Conservation (phyloP, 2,797 vertebrate species). For the Tapirus indicus region DNA sequence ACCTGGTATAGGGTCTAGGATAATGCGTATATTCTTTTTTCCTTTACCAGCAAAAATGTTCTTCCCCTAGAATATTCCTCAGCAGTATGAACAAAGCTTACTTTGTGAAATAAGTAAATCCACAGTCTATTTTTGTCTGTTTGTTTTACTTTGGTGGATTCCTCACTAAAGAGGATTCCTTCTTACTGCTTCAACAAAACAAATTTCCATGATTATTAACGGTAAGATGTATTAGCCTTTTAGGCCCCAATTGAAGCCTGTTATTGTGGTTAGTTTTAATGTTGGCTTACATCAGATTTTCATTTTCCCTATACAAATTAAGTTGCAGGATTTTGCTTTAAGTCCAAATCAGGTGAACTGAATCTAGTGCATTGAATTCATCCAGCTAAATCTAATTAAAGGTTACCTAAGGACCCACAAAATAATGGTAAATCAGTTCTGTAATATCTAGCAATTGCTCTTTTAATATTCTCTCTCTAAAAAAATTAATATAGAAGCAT, state of each 20-base stretch:
- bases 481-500: background rate
- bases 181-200: background rate
- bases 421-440: background rate
- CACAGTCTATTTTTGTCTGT: background rate
- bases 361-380: background rate
- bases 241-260: background rate
- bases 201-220: background rate
- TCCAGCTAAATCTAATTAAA: background rate
- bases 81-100: background rate
- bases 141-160: background rate
- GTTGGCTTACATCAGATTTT: background rate
- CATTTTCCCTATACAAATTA: background rate
- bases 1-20: background rate
- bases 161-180: background rate
- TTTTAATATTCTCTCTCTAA: background rate
- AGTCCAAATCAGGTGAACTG: background rate
- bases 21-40: background rate
- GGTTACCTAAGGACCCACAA: background rate
- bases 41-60: background rate
- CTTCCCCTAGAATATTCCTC: background rate
- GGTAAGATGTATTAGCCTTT: background rate
- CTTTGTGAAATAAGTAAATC: background rate
- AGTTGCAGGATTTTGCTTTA: background rate
- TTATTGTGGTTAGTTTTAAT: background rate
- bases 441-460: background rate